These are phyloP conservation scores for Helarctos malayanus DNA, from an alignment of 2,797 vertebrate genomes.

Conservation along the genomic window DNA sequence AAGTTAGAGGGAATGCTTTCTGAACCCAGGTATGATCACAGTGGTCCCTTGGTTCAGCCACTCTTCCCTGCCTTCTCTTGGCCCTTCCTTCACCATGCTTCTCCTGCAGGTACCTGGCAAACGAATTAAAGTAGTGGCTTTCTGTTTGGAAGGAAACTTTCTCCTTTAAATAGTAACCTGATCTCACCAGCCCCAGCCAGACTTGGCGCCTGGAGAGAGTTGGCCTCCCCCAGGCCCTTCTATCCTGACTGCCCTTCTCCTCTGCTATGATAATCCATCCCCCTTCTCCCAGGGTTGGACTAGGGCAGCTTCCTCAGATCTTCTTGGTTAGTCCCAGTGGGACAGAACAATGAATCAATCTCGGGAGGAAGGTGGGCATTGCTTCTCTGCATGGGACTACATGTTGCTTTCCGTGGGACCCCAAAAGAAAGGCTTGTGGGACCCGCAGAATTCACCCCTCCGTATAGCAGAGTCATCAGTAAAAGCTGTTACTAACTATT, in stretches of 20 bases:
- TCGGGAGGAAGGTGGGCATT: background rate
- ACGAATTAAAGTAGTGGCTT: conserved; percentile 48
- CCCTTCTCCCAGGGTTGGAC: background rate
- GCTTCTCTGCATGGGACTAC: background rate
- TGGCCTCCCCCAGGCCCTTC: background rate
- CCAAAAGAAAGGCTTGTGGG: background rate
- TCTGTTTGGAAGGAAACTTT: conserved; percentile 44
- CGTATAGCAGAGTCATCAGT: background rate
- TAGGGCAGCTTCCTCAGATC: background rate
- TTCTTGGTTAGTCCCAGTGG: background rate
- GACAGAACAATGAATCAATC: background rate
- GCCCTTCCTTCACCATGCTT: background rate
- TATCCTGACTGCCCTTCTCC: background rate
- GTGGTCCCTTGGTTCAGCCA: background rate
- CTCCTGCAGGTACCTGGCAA: background rate
- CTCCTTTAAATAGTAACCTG: conserved; percentile 76
- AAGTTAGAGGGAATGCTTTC: background rate
- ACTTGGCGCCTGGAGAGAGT: background rate
- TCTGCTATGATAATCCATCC: background rate
- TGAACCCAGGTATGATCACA: background rate
- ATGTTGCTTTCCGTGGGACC: background rate
- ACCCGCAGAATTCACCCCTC: background rate
- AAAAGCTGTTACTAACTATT: background rate
- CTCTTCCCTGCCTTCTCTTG: background rate
- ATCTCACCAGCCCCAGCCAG: conserved; percentile 48